Evolutionary conservation across 2,888 invertebrate species (phyloP).

Genomic region (Rhorus exstirpatorius): DNA sequence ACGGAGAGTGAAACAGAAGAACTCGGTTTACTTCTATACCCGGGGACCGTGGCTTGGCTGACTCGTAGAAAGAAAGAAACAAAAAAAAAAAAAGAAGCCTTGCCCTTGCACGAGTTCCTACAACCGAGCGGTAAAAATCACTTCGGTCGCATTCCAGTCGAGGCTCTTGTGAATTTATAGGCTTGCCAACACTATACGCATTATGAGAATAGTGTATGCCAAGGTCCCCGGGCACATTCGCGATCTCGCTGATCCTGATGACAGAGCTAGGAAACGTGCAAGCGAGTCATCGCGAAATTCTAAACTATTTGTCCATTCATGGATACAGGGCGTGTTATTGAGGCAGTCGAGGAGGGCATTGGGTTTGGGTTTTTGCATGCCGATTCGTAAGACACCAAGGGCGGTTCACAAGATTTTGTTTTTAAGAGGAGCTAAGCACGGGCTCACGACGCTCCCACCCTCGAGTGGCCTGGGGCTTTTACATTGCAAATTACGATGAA

Average conservation of each 20-base stretch:
- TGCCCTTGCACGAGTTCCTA: slow-evolving; percentile 80
- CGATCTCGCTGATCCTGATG: not conserved
- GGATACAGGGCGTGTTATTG: too few species aligned
- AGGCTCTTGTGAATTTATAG: slow-evolving; percentile 74
- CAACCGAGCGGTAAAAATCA: slow-evolving; percentile 74
- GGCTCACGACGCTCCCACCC: too few species aligned
- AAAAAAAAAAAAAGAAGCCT: slow-evolving; percentile 75
- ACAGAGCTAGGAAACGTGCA: not conserved
- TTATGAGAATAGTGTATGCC: slow-evolving; percentile 71
- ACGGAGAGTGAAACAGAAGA: not conserved
- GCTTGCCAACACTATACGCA: too few species aligned
- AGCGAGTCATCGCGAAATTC: not conserved
- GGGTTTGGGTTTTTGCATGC: too few species aligned
- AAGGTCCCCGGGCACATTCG: slow-evolving; percentile 75
- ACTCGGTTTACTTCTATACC: slow-evolving; percentile 11
- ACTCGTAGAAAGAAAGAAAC: slow-evolving; percentile 9
- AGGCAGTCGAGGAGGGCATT: too few species aligned
- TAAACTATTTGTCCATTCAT: slow-evolving; percentile 73
- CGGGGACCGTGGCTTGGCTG: not conserved
- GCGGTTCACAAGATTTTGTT: too few species aligned
- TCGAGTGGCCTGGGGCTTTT: too few species aligned
- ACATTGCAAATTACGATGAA: too few species aligned
- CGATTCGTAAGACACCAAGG: too few species aligned
- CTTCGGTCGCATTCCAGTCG: slow-evolving; percentile 77
- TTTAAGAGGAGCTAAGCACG: too few species aligned